Evolutionary conservation across 2,888 invertebrate genomes (phyloP).

Genomic region (Meteorus cinctellus): DNA sequence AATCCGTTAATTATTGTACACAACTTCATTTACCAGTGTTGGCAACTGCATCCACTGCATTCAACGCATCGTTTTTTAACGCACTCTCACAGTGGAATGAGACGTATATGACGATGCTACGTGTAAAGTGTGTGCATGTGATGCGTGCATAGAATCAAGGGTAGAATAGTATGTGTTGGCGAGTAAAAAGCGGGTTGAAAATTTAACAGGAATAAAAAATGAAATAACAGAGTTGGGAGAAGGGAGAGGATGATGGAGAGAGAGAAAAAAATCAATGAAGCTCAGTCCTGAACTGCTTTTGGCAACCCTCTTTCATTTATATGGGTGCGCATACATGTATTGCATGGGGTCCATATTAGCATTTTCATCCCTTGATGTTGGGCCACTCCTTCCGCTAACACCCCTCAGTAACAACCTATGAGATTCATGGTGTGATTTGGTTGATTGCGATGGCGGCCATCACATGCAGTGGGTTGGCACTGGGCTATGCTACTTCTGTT

Average conservation of each 20-base stretch:
- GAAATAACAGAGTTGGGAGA: conserved; percentile 21
- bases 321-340: conserved; percentile 44
- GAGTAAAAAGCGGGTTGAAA: conserved; percentile 45
- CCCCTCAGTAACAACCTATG: conserved; percentile 54
- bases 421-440: conserved; percentile 44
- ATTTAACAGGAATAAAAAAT: conserved; percentile 39
- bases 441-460: conserved; percentile 20
- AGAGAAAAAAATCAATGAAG: conserved; percentile 70
- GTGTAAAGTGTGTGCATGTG: conserved; percentile 16
- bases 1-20: too few relatives aligned
- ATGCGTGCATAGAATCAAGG: conserved; percentile 40
- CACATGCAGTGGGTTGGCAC: not conserved
- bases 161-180: conserved; percentile 35
- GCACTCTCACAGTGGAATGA: conserved; percentile 42
- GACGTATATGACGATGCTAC: conserved; percentile 12
- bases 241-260: conserved; percentile 43
- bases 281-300: conserved; percentile 54
- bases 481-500: not conserved
- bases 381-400: conserved; percentile 60
- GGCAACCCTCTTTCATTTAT: conserved; percentile 53
- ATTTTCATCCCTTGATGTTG: conserved; percentile 55
- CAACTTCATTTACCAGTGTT: not conserved
- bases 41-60: conserved; percentile 20
- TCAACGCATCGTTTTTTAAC: conserved; percentile 45
- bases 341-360: conserved; percentile 55